Evolutionary conservation across 2,113 vertebrate species (phyloP).

Genomic region (Emydura subglobosa): DNA sequence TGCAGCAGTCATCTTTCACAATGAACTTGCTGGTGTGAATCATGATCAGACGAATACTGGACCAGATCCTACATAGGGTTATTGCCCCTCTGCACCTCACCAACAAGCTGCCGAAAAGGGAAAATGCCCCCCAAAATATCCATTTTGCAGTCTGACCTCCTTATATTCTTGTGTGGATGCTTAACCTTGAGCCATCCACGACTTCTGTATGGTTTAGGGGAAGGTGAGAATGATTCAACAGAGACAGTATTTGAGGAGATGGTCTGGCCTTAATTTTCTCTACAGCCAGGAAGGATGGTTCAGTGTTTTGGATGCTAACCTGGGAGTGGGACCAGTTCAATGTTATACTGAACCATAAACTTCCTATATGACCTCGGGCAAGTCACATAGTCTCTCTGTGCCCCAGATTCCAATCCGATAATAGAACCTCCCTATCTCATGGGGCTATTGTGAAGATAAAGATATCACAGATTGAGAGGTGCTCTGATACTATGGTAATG

Average conservation of each 20-base stretch:
- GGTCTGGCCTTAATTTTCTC: background rate
- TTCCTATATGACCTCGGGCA: background rate
- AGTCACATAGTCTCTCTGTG: too few relatives aligned
- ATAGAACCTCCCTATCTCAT: background rate
- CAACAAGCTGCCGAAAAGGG: background rate
- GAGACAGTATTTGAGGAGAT: background rate
- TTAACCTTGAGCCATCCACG: background rate
- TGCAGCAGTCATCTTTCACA: too few relatives aligned
- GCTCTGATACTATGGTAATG: fast-evolving
- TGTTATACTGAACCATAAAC: fast-evolving
- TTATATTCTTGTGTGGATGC: background rate
- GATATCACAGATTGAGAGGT: too few relatives aligned
- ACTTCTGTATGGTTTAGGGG: slow-evolving; percentile 5
- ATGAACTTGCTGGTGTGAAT: background rate
- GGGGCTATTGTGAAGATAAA: background rate
- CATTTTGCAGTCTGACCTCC: background rate
- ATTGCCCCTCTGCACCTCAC: background rate
- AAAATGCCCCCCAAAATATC: background rate
- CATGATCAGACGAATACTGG: background rate
- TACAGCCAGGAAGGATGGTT: background rate
- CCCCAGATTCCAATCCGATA: too few relatives aligned
- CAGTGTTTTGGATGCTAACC: fast-evolving
- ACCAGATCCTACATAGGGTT: too few relatives aligned
- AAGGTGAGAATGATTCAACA: background rate
- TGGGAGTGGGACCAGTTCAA: background rate